These are phyloP conservation scores for Octodonta nipae DNA, from an alignment of 2,888 invertebrate genomes.

Conservation along the genomic window DNA sequence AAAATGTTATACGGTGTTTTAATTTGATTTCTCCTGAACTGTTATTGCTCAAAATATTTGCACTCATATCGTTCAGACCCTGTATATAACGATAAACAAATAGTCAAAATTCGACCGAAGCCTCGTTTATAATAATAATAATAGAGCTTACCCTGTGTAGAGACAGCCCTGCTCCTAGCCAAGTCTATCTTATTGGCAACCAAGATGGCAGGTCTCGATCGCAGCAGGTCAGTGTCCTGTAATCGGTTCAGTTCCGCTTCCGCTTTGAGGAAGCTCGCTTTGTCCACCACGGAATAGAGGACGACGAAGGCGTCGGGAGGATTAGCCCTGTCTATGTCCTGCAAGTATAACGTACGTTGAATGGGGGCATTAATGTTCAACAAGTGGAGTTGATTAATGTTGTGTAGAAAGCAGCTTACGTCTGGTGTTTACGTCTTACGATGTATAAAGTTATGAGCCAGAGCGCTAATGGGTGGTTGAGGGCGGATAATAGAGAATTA, in stretches of 20 bases:
- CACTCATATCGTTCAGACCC: too few relatives aligned
- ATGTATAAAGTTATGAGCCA: too few relatives aligned
- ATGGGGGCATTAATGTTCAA: too few relatives aligned
- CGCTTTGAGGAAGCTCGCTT: slow-evolving; percentile 71
- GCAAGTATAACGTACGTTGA: too few relatives aligned
- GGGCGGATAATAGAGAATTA: too few relatives aligned
- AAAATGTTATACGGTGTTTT: too few relatives aligned
- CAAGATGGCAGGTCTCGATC: slow-evolving; percentile 67
- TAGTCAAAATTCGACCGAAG: too few relatives aligned
- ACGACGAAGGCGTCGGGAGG: slow-evolving; percentile 77
- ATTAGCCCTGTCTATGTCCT: slow-evolving; percentile 59
- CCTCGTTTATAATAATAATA: too few relatives aligned
- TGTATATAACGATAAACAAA: too few relatives aligned
- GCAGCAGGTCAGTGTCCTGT: slow-evolving; percentile 63
- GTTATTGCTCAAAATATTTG: too few relatives aligned
- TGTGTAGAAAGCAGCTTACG: neutral
- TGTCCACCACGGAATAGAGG: slow-evolving; percentile 84
- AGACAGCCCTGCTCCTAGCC: slow-evolving; percentile 76
- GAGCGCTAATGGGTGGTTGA: too few relatives aligned
- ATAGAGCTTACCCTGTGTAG: slow-evolving; percentile 76
- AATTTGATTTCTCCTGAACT: too few relatives aligned
- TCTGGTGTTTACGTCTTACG: neutral
- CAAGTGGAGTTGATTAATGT: slow-evolving; percentile 3
- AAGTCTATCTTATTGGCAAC: slow-evolving; percentile 91
- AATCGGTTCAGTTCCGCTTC: slow-evolving; percentile 66